These are phyloP conservation scores for Crotalus helleri DNA, from an alignment of 2,113 vertebrate genomes.

Conservation along the genomic window DNA sequence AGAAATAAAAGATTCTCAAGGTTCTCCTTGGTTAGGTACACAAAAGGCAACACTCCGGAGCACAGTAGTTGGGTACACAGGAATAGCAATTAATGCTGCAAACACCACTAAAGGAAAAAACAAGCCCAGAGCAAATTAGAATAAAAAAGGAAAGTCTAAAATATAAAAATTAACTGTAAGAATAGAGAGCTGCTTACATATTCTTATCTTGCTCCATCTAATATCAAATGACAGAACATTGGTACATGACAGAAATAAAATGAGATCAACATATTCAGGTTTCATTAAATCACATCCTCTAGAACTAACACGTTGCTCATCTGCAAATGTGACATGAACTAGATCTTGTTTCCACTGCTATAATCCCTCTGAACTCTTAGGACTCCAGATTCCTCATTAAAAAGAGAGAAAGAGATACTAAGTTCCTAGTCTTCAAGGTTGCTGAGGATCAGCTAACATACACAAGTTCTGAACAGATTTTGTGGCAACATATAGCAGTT, in stretches of 20 bases:
- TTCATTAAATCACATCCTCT: not conserved
- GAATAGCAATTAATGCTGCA: rapidly evolving
- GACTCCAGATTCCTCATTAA: not conserved
- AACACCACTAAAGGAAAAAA: constrained; percentile 1
- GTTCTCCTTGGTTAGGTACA: not conserved
- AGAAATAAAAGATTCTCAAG: not conserved
- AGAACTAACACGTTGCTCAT: not conserved
- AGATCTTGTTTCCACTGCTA: not conserved
- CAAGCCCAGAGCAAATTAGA: constrained; percentile 27
- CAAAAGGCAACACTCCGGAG: rapidly evolving
- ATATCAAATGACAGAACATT: not conserved
- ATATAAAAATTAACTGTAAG: constrained; percentile 23
- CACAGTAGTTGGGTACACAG: not conserved
- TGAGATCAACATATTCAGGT: constrained; percentile 6
- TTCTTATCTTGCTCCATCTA: not conserved
- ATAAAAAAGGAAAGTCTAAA: constrained; percentile 42
- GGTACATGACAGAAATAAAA: constrained; percentile 16
- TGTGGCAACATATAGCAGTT: not conserved
- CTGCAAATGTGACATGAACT: not conserved
- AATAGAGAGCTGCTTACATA: not conserved
- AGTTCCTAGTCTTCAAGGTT: not conserved
- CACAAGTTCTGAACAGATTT: not conserved
- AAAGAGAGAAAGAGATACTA: not conserved
- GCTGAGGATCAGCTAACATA: not conserved
- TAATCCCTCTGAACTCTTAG: not conserved